Base-by-base conservation (phyloP, 2,888 invertebrate species). In the Villa cingulata region DNA sequence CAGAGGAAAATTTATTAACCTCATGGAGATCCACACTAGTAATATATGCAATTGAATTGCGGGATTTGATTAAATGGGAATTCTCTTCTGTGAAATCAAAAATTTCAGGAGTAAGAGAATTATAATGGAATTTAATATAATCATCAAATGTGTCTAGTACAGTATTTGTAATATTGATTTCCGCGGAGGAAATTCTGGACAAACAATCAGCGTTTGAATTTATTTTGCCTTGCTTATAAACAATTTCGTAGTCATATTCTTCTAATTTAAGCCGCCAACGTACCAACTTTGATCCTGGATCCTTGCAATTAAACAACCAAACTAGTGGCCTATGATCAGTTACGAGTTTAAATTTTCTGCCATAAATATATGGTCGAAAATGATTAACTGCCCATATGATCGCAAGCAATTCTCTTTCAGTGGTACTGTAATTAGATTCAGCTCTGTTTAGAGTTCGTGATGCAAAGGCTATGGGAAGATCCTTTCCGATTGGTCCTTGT, bases 171-270 rank as follows among this genome's bases (percentile, higher is more conserved):
- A 7, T 23, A 23, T 23, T 4, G 7, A 23, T 23, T 6, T 32
- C 12, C 3, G 29, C 12, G 12, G 12, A 3, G 12, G 45, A 41
- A 17, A 49, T 48, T 50, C 56, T 37, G 3, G 55, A 57, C 9
- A 60, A 41, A 14, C 57, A 59, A 37, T 67, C 64, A 1, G 59
- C 63, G 27, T 45, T n/a, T 12, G 53, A 46, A 49, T 63, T 62
- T 4, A 49, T 20, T 39, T 49, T 53, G 10, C 56, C 58, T 17
- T 50, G 44, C 48, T 55, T 56, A 38, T 60, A 57, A 1, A 45
- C 43, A 2, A 61, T 51, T 32, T 55, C 53, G 38, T 58, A 61
- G 12, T 59, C 56, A 41, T 53, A 60, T 44, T 59, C 56, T 19
- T 55, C 54, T 4, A 61, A 49, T 50, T 55, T 54, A 17, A 61